Base-by-base conservation (phyloP, 2,113 vertebrate species). In the Eleginops maclovinus region DNA sequence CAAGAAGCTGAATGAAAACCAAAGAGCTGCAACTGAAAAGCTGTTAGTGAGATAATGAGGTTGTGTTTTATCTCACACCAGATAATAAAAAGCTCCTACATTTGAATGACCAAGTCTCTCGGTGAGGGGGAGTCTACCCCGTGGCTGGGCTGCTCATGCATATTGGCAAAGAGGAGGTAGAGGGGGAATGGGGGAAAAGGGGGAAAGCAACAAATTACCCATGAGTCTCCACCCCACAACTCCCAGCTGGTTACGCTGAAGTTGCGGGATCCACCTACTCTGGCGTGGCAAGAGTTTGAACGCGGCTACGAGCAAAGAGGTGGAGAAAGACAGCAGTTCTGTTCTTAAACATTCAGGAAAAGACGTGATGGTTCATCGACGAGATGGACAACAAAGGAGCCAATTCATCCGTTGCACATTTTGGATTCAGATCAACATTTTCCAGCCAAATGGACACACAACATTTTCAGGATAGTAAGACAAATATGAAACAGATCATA, bases 181-280 rank as follows among this genome's bases (percentile, higher is more conserved):
- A 41, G 60, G 64, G 41, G 31, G 17, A 12, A 3, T 6, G 50
- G 68, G 72, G 72, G 63, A 15, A 86, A 62, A 92, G n/a, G n/a
- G n/a, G n/a, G n/a, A n/a, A 92, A 87, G 81, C 90, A 90, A 91
- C 78, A 83, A 85, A 74, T 88, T 94, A 94, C 93, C 91, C 95
- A 95, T 82, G 83, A 95, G 87, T 94, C 94, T 92, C 93, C 94
- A 90, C 88, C 94, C 94, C 93, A 91, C 74, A 95, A 89, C 93
- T 96, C 92, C 94, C 95, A 95, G 63, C 89, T 93, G 92, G 93
- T 93, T 87, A 92, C 11, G 13, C 88, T 93, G 94, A 95, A 95
- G 91, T 90, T 95, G 86, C 90, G 59, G 90, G 89, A 66, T 91
- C 94, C 82, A 2, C 87, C 91, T 85, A 93, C 88, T 87, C 86